A percentile compares a stretch with the other conserved stretches of the same genome.
These are phyloP conservation scores for Iphiclides podalirius DNA, from an alignment of 2,888 invertebrate species.

Conservation along the genomic window DNA sequence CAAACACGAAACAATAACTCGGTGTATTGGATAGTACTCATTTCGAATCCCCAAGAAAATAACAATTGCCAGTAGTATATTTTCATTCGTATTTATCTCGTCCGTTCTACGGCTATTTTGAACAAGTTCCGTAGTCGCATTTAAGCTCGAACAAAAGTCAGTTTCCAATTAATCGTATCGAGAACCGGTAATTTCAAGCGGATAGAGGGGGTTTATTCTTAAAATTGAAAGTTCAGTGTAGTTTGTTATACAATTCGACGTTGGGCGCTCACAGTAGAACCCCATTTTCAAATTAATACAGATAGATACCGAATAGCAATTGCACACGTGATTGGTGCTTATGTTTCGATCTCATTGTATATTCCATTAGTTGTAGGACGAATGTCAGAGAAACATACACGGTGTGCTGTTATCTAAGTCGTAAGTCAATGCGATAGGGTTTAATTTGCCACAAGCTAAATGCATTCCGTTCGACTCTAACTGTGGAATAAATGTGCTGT, in stretches of 20 bases:
- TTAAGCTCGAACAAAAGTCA: constrained; percentile 14
- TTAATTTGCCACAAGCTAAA: constrained; percentile 18
- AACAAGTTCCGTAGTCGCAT: too few species aligned
- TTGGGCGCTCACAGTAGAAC: not conserved
- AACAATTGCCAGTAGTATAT: too few species aligned
- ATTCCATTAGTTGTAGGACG: constrained; percentile 46
- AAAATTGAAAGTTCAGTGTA: constrained; percentile 1
- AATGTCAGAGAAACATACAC: constrained; percentile 13
- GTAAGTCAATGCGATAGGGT: constrained; percentile 11
- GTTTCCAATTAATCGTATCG: constrained; percentile 3
- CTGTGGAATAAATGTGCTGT: constrained; percentile 17
- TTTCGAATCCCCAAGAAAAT: too few species aligned
- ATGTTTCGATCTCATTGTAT: constrained; percentile 36
- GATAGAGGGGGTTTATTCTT: constrained; percentile 9
- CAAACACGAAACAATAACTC: too few species aligned
- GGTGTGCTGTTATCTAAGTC: constrained; percentile 10
- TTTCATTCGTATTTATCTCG: too few species aligned
- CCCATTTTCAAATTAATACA: not conserved
- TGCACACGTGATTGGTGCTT: constrained; percentile 30
- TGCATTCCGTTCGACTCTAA: constrained; percentile 1
- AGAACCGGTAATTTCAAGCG: constrained; percentile 2
- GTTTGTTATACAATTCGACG: not conserved
- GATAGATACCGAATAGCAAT: constrained; percentile 10
- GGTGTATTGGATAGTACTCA: too few species aligned
- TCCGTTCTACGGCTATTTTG: too few species aligned